A percentile compares a stretch with the other conserved stretches of the same genome.
Evolutionary conservation across 2,113 vertebrate species (phyloP).

Genomic region (Ranitomeya imitator): DNA sequence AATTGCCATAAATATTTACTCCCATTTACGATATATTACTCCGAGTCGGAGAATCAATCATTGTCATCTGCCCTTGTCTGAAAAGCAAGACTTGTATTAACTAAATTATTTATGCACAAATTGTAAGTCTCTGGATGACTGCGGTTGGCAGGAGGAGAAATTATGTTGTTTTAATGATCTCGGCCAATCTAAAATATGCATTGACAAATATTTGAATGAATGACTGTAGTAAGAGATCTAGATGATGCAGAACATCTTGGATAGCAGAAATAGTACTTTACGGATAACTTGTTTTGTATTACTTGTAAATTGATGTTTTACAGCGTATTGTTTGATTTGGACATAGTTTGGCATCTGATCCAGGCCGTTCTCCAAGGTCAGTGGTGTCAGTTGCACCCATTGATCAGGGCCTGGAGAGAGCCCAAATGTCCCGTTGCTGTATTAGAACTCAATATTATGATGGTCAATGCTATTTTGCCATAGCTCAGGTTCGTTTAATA

Average conservation of each 20-base stretch:
- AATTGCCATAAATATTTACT: background rate
- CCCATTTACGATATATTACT: background rate
- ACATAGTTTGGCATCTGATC: too few relatives aligned
- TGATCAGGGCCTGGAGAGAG: too few relatives aligned
- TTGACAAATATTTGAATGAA: background rate
- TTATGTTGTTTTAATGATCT: slow-evolving; percentile 5
- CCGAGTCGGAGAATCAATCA: slow-evolving; percentile 11
- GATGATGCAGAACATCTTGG: slow-evolving; percentile 7
- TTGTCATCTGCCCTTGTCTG: background rate
- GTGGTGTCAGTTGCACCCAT: too few relatives aligned
- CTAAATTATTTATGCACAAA: slow-evolving; percentile 16
- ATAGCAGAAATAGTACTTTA: background rate
- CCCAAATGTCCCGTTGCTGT: too few relatives aligned
- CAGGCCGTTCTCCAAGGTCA: too few relatives aligned
- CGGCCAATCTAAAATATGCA: background rate
- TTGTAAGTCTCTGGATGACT: background rate
- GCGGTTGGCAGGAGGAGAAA: background rate
- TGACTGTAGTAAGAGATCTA: background rate
- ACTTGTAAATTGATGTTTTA: background rate
- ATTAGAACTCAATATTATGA: too few relatives aligned
- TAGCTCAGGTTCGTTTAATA: too few relatives aligned
- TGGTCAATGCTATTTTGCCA: too few relatives aligned
- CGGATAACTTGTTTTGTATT: background rate
- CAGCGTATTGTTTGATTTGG: background rate
- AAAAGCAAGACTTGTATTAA: background rate